These are phyloP conservation scores for Tapera naevia DNA, from an alignment of 2,797 vertebrate genomes.

Conservation along the genomic window DNA sequence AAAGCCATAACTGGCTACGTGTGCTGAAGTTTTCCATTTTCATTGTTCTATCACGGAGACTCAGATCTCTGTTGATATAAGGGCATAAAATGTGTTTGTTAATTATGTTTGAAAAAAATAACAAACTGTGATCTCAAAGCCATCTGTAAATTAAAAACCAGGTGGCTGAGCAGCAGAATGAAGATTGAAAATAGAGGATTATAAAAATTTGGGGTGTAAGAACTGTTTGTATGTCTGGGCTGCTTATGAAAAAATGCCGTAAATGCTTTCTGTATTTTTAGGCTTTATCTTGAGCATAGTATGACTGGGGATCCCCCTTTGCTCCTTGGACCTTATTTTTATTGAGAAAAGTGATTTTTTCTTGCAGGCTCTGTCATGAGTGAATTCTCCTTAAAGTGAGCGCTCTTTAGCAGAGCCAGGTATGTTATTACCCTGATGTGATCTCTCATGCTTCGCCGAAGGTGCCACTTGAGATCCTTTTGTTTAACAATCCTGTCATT, in stretches of 20 bases:
- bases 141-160: conserved; percentile 58
- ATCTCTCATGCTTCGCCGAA: not conserved
- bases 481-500: not conserved
- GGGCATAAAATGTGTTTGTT: conserved; percentile 48
- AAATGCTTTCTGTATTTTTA: not conserved
- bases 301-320: not conserved
- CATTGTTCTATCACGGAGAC: not conserved
- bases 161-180: conserved; percentile 43
- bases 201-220: conserved; percentile 20
- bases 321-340: not conserved
- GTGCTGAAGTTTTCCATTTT: conserved; percentile 30
- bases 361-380: not conserved
- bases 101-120: conserved; percentile 60
- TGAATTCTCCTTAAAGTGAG: not conserved
- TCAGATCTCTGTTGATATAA: conserved; percentile 47
- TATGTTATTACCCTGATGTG: not conserved
- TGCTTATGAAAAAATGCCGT: not conserved
- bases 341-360: not conserved
- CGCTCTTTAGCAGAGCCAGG: not conserved
- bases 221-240: not conserved
- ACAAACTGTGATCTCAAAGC: conserved; percentile 59
- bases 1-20: not conserved
- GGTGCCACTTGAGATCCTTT: not conserved
- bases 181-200: not conserved
- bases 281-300: not conserved